Evolutionary conservation across 2,797 vertebrate genomes (phyloP).

Genomic region (Graptemys geographica): DNA sequence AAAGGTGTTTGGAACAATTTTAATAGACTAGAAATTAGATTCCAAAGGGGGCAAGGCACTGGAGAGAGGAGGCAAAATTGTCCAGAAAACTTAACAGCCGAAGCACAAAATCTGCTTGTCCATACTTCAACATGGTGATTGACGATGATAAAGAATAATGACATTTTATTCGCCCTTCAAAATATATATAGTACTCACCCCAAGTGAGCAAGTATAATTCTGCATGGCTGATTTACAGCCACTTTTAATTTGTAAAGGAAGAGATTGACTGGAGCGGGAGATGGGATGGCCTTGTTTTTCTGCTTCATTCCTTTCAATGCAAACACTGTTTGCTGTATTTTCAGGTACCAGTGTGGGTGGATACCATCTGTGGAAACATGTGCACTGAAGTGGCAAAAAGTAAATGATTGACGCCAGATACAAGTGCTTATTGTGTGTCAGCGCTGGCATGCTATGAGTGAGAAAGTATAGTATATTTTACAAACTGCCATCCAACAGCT

Average conservation of each 20-base stretch:
- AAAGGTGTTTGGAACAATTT: not conserved
- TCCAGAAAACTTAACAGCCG: not conserved
- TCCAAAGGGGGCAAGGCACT: not conserved
- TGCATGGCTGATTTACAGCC: not conserved
- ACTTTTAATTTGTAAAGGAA: slow-evolving; percentile 4
- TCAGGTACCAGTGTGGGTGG: slow-evolving; percentile 51
- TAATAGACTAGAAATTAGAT: not conserved
- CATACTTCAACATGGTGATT: not conserved
- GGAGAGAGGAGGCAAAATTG: slow-evolving; percentile 14
- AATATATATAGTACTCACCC: not conserved
- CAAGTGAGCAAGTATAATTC: not conserved
- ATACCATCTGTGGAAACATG: slow-evolving; percentile 54
- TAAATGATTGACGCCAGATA: not conserved
- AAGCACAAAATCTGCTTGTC: not conserved
- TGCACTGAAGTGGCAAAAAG: slow-evolving; percentile 56
- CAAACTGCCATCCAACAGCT: slow-evolving; percentile 37
- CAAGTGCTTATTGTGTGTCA: not conserved
- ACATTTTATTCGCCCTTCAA: not conserved
- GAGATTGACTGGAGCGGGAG: slow-evolving; percentile 1
- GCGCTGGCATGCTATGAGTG: slow-evolving; percentile 31
- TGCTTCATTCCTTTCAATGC: slow-evolving; percentile 12
- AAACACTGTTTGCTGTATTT: not conserved
- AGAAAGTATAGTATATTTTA: slow-evolving; percentile 14
- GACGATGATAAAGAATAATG: not conserved
- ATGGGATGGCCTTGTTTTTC: not conserved